Evolutionary conservation across 1,140 invertebrate species (phyloP).

Genomic region (Aradophagus sp.): DNA sequence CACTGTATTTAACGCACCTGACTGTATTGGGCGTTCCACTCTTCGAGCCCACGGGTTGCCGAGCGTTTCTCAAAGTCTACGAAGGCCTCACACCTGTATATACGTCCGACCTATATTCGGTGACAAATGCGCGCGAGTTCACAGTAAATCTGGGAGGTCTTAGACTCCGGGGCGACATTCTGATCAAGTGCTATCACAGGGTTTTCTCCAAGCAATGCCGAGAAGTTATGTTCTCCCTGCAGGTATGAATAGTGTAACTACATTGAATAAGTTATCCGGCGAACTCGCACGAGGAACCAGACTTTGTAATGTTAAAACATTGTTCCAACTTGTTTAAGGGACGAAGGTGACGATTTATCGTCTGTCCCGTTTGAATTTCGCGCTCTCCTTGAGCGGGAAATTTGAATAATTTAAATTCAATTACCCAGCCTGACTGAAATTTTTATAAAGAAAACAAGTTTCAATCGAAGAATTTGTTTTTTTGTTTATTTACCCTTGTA

Average conservation of each 20-base stretch:
- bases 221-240: conserved; percentile 73
- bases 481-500: too few species aligned
- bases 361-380: too few species aligned
- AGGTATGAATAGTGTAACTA: conserved; percentile 59
- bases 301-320: too few species aligned
- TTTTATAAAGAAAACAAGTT: too few species aligned
- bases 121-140: conserved; percentile 78
- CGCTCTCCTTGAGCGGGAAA: too few species aligned
- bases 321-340: too few species aligned
- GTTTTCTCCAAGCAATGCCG: conserved; percentile 72
- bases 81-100: conserved; percentile 92
- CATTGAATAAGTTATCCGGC: neutral
- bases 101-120: conserved; percentile 80
- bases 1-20: conserved; percentile 90
- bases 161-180: conserved; percentile 89
- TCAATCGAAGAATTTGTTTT: too few species aligned
- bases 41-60: conserved; percentile 83
- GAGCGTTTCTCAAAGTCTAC: conserved; percentile 87
- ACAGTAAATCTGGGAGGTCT: conserved; percentile 83
- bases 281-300: too few species aligned
- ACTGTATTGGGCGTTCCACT: conserved; percentile 88
- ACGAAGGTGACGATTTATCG: too few species aligned
- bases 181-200: conserved; percentile 92
- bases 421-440: too few species aligned
- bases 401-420: too few species aligned